A percentile compares a stretch with the other conserved stretches of the same genome.
These are phyloP conservation scores for Brachyalestes nurse DNA, from an alignment of 2,797 vertebrate species.

Conservation along the genomic window DNA sequence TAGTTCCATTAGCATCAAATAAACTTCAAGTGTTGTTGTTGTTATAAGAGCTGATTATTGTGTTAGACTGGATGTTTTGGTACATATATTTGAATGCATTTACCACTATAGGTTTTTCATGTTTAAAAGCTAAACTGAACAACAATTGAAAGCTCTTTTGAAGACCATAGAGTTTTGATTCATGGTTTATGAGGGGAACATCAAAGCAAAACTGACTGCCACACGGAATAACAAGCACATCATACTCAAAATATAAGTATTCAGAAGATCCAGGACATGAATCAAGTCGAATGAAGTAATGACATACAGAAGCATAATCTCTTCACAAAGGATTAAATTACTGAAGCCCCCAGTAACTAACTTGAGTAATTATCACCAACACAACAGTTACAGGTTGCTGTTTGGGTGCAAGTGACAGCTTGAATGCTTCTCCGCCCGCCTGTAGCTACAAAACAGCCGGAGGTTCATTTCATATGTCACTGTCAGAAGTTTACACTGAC, in stretches of 20 bases:
- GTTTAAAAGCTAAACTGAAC: not conserved
- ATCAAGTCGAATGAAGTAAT: not conserved
- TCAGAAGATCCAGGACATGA: conserved; percentile 12
- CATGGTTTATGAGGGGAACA: conserved; percentile 1
- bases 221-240: conserved; percentile 12
- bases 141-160: not conserved
- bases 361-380: not conserved
- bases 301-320: conserved; percentile 1
- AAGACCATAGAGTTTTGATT: not conserved
- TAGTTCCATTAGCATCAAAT: conserved; percentile 13
- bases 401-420: not conserved
- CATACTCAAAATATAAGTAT: not conserved
- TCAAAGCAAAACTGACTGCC: conserved; percentile 17
- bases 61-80: not conserved
- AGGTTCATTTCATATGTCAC: not conserved
- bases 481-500: not conserved
- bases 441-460: not conserved
- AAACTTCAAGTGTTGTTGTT: not conserved
- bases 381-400: not conserved
- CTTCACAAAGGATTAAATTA: conserved; percentile 4
- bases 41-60: not conserved
- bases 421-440: not conserved
- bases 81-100: conserved; percentile 4
- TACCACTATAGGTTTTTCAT: not conserved
- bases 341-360: not conserved